phyloP scores from a whole-genome alignment of 2,888 invertebrate species.

The Caenorhabditis sulstoni region DNA sequence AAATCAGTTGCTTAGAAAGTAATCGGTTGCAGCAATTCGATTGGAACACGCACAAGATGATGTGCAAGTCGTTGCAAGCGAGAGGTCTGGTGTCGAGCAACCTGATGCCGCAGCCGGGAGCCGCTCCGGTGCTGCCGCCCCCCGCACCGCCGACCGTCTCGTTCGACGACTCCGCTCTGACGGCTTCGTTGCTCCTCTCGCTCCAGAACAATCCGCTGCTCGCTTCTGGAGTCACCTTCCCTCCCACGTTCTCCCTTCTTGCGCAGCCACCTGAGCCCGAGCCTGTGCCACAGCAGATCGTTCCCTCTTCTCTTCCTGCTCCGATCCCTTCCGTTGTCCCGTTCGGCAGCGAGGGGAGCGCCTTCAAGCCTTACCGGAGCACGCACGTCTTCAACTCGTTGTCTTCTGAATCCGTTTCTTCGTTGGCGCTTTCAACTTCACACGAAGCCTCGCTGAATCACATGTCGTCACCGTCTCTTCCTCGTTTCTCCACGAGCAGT shows the following conservation, averaged over 20 bases:
- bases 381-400: constrained; percentile 38
- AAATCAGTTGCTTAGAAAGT: background rate
- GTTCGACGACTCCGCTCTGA: constrained; percentile 35
- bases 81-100: constrained; percentile 38
- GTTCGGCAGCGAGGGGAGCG: constrained; percentile 43
- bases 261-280: constrained; percentile 24
- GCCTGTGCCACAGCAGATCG: background rate
- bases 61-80: constrained; percentile 65
- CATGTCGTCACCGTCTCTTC: constrained; percentile 35
- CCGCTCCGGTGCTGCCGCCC: constrained; percentile 11
- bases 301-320: background rate
- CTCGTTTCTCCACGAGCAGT: constrained; percentile 24
- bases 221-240: constrained; percentile 4
- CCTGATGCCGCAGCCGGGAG: constrained; percentile 28
- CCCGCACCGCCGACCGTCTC: constrained; percentile 15
- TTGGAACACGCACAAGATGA: constrained; percentile 72
- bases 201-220: constrained; percentile 26
- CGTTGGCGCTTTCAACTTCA: constrained; percentile 19
- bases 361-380: constrained; percentile 53
- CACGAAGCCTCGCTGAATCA: constrained; percentile 44
- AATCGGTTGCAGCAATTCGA: constrained; percentile 73
- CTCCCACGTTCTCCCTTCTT: constrained; percentile 36
- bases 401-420: constrained; percentile 48
- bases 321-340: background rate
- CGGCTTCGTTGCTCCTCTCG: constrained; percentile 34